phyloP scores from a whole-genome alignment of 2,888 invertebrate genomes.

The Pristionchus fissidentatus region DNA sequence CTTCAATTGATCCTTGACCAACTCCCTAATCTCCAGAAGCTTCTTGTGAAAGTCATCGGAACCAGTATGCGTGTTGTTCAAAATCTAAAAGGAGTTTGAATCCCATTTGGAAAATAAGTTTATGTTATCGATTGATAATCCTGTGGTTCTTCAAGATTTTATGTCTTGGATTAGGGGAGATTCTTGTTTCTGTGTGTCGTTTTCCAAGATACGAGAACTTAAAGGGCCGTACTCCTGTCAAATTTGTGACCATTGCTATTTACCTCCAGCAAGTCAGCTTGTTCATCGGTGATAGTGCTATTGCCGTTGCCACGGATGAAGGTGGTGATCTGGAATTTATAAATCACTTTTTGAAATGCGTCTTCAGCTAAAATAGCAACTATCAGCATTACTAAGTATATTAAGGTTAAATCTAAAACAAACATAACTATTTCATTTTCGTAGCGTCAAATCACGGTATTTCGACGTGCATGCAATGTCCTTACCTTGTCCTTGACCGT shows the following conservation, averaged over 20 bases:
- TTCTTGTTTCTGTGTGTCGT: too few species aligned
- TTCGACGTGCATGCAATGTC: too few species aligned
- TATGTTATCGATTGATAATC: background rate
- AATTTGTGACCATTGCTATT: background rate
- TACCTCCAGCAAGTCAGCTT: constrained; percentile 5
- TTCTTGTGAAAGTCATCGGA: constrained; percentile 14
- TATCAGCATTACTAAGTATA: too few species aligned
- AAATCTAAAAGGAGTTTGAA: constrained; percentile 2
- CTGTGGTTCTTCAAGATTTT: background rate
- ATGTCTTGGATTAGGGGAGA: background rate
- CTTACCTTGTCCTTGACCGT: constrained; percentile 18
- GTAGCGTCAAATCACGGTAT: too few species aligned
- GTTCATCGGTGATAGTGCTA: constrained; percentile 27
- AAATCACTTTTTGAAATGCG: too few species aligned
- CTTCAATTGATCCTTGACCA: background rate
- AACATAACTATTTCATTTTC: too few species aligned
- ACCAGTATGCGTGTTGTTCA: constrained; percentile 3
- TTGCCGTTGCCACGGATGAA: constrained; percentile 42
- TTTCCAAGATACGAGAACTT: too few species aligned
- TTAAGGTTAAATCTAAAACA: too few species aligned
- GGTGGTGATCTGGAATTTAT: background rate
- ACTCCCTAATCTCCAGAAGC: constrained; percentile 15
- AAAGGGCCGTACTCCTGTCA: too few species aligned
- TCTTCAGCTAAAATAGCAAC: too few species aligned
- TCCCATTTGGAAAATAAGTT: background rate